phyloP scores from a whole-genome alignment of 2,797 vertebrate genomes.

The Masticophis lateralis region DNA sequence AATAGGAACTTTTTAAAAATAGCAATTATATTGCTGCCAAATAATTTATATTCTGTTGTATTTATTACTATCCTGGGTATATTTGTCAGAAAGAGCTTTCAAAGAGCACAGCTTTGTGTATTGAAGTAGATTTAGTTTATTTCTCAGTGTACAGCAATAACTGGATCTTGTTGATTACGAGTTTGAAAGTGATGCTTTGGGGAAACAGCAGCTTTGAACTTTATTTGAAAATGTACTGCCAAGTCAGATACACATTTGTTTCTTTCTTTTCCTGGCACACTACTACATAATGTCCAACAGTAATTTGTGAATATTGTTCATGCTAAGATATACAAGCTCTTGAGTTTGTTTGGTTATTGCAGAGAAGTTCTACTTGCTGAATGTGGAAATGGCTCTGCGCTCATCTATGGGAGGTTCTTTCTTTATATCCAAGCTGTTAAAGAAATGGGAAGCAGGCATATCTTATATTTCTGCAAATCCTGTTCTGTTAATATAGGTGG shows the following conservation, averaged over 20 bases:
- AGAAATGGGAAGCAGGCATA: neutral
- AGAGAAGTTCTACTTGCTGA: neutral
- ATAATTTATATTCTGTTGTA: slow-evolving; percentile 53
- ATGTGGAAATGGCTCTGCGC: neutral
- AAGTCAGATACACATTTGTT: neutral
- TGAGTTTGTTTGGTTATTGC: neutral
- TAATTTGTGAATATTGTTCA: neutral
- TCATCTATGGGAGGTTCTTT: neutral
- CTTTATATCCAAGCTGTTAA: neutral
- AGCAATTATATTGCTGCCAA: slow-evolving; percentile 53
- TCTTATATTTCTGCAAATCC: neutral
- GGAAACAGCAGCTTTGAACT: neutral
- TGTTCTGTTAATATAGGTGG: neutral
- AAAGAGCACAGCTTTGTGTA: slow-evolving; percentile 36
- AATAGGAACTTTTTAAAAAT: slow-evolving; percentile 40
- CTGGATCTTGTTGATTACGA: slow-evolving; percentile 43
- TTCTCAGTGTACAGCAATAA: slow-evolving; percentile 15
- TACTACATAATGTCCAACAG: neutral
- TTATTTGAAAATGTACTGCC: neutral
- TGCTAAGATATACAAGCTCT: neutral
- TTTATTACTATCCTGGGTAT: slow-evolving; percentile 49
- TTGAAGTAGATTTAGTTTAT: slow-evolving; percentile 5
- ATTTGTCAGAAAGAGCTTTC: slow-evolving; percentile 59
- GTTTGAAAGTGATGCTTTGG: slow-evolving; percentile 34
- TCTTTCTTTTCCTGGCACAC: neutral